Evolutionary conservation across 2,797 vertebrate genomes (phyloP), one percentile per base, ranked within the genome.

Genomic region (Enteromius mattozi): DNA sequence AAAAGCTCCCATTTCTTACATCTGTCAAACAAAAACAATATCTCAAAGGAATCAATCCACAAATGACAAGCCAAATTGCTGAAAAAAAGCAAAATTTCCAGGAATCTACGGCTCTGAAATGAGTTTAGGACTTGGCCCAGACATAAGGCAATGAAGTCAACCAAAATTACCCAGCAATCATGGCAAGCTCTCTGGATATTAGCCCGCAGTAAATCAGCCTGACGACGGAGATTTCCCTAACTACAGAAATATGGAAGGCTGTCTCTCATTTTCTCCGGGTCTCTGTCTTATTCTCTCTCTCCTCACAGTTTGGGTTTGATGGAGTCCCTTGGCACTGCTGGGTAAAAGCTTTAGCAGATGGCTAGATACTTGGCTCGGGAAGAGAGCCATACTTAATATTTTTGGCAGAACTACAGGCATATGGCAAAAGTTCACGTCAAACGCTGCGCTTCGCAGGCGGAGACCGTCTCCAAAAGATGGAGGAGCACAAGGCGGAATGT

Each of bases 301-400:
- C 92, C 92, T 93, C 91, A 91, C 92, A 94, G 92, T 91, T 93
- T 91, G 92, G 89, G 92, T 92, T 93, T 91, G 92, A 93, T 92
- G 91, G 93, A 92, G 93, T 95, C 94, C 93, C 93, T 88, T 86
- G 90, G 93, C 90, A 89, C 89, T 86, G 89, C 90, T 91, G 92
- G 92, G 94, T 94, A 95, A 95, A 94, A 93, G 91, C 92, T 94
- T 94, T 89, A 94, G 92, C 94, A 95, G 94, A 95, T 95, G 94
- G 94, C 92, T 93, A 91, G 92, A 94, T 93, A 93, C 92, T 95
- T 94, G 94, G 94, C 92, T 61, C 78, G 68, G 88, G 92, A 94
- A 95, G 91, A 94, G 91, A 94, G 91, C 91, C 87, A 91, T 91
- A 91, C 89, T 91, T 93, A 93, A 94, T 93, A 92, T 93, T 92